Evolutionary conservation across 2,888 invertebrate species (phyloP).

Genomic region (Augiades crinisus): DNA sequence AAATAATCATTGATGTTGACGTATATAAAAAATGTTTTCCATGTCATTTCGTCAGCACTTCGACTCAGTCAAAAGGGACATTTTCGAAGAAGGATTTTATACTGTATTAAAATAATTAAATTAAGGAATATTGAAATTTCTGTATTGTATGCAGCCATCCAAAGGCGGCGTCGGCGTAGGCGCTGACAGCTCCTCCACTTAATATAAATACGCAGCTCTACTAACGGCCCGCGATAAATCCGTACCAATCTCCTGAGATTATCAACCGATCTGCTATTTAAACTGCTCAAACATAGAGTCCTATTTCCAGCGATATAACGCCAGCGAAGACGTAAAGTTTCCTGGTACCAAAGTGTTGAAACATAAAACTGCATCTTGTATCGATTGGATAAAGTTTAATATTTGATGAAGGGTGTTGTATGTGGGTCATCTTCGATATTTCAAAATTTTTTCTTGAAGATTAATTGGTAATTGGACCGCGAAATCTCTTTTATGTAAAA

Average conservation of each 20-base stretch:
- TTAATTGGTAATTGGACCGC: conserved; percentile 42
- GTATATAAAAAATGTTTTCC: no score
- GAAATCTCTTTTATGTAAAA: conserved; percentile 41
- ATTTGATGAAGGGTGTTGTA: conserved; percentile 36
- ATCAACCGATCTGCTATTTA: conserved; percentile 60
- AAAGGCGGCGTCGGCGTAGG: conserved; percentile 68
- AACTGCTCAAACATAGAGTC: conserved; percentile 61
- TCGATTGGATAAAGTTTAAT: conserved; percentile 43
- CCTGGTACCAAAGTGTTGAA: conserved; percentile 36
- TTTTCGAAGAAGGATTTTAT: no score
- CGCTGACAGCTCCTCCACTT: conserved; percentile 78
- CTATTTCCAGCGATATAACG: conserved; percentile 45
- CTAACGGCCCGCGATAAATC: conserved; percentile 73
- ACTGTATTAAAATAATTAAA: no score
- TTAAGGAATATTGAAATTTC: conserved; percentile 24
- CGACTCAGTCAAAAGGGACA: no score
- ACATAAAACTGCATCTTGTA: conserved; percentile 40
- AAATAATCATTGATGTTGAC: no score
- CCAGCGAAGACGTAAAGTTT: conserved; percentile 32
- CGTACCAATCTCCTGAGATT: conserved; percentile 52
- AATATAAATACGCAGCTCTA: conserved; percentile 76
- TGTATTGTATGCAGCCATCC: conserved; percentile 71
- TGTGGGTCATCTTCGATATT: conserved; percentile 48
- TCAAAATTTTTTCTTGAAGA: conserved; percentile 42
- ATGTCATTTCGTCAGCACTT: no score